Base-by-base conservation (phyloP, 2,797 vertebrate species). In the Gallinago solitaria region DNA sequence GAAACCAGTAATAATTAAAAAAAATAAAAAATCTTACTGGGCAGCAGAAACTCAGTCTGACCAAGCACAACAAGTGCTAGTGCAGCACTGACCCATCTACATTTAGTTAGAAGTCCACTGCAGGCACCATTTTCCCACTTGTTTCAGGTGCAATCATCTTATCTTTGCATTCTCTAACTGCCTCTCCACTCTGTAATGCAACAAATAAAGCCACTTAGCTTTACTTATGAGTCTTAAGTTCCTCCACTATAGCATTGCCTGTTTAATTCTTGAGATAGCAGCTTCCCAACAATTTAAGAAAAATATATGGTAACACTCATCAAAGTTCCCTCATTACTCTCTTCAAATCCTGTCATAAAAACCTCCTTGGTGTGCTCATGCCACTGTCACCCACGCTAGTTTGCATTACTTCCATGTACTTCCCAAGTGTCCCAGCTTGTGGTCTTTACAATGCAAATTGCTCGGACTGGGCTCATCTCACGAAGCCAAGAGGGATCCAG, bases 11-110 rank as follows among this genome's bases (percentile, higher is more conserved):
- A 37, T 16, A 57, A 75, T 43, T 54, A 2, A 33, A 80, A 77
- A 73, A 13, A 63, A 15, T 11, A 27, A 27, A 27, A 53, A 23
- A 48, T 24, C 33, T 77, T 73, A 27, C 7, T 41, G 33, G 51
- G 37, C 57, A 64, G 73, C n/a, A 96, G 71, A 82, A 82, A 35
- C 41, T 54, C 67, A 76, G 43, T 20, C 70, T 83, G 64, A 54
- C 17, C 48, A 28, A 84, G 59, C 35, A 65, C 15, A 67, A 25
- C 16, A 75, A 47, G 12, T 9, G 64, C 32, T 5, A 93, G 53
- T 4, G 32, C 2, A 80, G 91, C 60, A 79, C 51, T 75, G 83
- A 54, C 37, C 35, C 68, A 54, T 1, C 41, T 24, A 20, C 25
- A 45, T 5, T 41, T 70, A 71, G 48, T 51, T 17, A 73, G 30